phyloP scores from a whole-genome alignment of 2,888 invertebrate species.

The Polyploca ridens region DNA sequence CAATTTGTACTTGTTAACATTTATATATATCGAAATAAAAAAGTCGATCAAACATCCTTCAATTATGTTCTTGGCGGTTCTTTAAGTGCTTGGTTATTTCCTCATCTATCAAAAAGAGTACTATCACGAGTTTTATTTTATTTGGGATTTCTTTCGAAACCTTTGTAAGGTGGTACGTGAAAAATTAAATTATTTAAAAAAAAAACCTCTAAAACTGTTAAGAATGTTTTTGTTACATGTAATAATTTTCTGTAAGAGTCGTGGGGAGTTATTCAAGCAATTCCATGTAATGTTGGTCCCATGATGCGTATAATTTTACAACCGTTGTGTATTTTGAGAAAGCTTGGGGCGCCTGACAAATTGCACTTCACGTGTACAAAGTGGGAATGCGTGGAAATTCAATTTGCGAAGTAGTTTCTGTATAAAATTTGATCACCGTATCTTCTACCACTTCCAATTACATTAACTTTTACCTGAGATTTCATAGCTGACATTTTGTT shows the following conservation, averaged over 20 bases:
- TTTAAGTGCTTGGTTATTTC: too few relatives aligned
- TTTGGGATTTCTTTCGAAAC: too few relatives aligned
- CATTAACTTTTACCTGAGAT: not conserved
- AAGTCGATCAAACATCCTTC: too few relatives aligned
- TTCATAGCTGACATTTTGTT: not conserved
- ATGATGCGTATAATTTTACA: slow-evolving; percentile 42
- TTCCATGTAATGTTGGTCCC: slow-evolving; percentile 23
- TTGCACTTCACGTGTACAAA: slow-evolving; percentile 47
- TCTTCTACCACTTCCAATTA: not conserved
- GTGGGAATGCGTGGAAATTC: slow-evolving; percentile 51
- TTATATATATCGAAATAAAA: too few relatives aligned
- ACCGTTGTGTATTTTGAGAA: slow-evolving; percentile 37
- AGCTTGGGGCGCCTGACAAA: slow-evolving; percentile 49
- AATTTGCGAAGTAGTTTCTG: slow-evolving; percentile 54
- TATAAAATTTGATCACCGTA: slow-evolving; percentile 19
- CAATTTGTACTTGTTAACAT: too few relatives aligned
- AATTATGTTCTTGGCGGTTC: too few relatives aligned
- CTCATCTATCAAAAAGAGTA: too few relatives aligned
- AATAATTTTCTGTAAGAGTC: slow-evolving; percentile 16
- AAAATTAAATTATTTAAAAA: not conserved
- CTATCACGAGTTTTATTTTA: too few relatives aligned
- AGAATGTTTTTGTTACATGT: not conserved
- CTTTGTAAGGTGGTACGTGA: not conserved
- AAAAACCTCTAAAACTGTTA: too few relatives aligned
- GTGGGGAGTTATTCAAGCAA: slow-evolving; percentile 16